Base-by-base conservation (phyloP, 2,888 invertebrate species). In the Argyra leucocephala region DNA sequence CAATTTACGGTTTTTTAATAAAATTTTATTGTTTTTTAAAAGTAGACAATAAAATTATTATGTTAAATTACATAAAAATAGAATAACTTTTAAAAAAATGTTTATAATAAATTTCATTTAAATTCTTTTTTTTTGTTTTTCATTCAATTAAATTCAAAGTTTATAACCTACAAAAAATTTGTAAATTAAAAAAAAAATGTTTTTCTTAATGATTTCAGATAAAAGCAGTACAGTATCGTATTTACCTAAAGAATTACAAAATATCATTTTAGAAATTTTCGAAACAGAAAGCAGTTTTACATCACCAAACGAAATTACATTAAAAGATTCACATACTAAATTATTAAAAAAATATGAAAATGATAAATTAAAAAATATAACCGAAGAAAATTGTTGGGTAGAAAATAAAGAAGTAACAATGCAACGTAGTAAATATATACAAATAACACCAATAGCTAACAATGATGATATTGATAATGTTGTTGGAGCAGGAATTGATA, bases 211-310 rank as follows among this genome's bases (percentile, higher is more conserved):
- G 57, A 63, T 67, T 62, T 57, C 61, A 67, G 67, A 67, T 62
- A 66, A 65, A 62, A 66, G 66, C 64, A 66, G 66, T 57, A 66
- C 62, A 36, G 22, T 66, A 9, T 65, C 70, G 21, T 67, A 68
- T 65, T 71, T 72, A 61, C 73, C 74, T 9, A 66, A 69, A 36
- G 68, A 72, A 62, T 72, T 77, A 24, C 71, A 72, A 67, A 62
- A 69, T 62, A 68, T 77, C 68, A 69, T 76, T 65, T 70, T 72
- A 65, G 72, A 72, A 63, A 69, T 72, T 3, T 66, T 76, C 63
- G 72, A 72, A 61, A 31, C n/a, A 10, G 61, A 26, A 18, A 26
- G 18, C 15, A 48, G 48, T 48, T 48, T 48, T 48, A 18, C 31
- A n/a, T 7, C n/a, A 64, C 24, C 24, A 18, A 60, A 61, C 37